Evolutionary conservation across 2,888 invertebrate species (phyloP).

Genomic region (Actias luna): DNA sequence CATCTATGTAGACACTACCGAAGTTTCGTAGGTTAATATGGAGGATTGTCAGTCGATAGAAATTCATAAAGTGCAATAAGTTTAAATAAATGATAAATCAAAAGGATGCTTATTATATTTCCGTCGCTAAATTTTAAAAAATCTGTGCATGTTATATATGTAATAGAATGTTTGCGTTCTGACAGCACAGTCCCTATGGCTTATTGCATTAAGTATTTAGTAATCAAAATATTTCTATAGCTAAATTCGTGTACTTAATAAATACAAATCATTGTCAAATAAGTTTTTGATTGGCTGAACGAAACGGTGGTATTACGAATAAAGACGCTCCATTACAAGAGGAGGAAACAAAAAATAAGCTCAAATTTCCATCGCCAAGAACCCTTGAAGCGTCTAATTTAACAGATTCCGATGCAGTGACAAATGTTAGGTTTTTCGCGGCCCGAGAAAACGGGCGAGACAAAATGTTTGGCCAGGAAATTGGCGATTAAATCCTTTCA

Average conservation of each 20-base stretch:
- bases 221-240: neutral
- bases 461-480: conserved; percentile 34
- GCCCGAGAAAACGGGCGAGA: conserved; percentile 42
- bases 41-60: too few species aligned
- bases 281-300: neutral
- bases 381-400: conserved; percentile 69
- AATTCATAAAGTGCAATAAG: too few species aligned
- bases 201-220: too few species aligned
- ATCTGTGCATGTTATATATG: too few species aligned
- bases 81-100: too few species aligned
- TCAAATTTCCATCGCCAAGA: conserved; percentile 52
- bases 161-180: too few species aligned
- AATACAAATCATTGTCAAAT: neutral
- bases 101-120: too few species aligned
- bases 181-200: too few species aligned
- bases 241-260: neutral
- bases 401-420: conserved; percentile 79
- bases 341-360: conserved; percentile 61
- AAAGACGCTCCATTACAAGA: conserved; percentile 46
- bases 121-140: too few species aligned
- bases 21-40: too few species aligned
- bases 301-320: conserved; percentile 18
- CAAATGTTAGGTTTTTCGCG: conserved; percentile 75
- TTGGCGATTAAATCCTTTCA: conserved; percentile 13
- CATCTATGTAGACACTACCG: neutral